Percentiles rank a stretch among this genome's conserved stretches.
These are phyloP conservation scores for Drosophila limbata DNA, from an alignment of 2,888 invertebrate genomes.

Conservation along the genomic window DNA sequence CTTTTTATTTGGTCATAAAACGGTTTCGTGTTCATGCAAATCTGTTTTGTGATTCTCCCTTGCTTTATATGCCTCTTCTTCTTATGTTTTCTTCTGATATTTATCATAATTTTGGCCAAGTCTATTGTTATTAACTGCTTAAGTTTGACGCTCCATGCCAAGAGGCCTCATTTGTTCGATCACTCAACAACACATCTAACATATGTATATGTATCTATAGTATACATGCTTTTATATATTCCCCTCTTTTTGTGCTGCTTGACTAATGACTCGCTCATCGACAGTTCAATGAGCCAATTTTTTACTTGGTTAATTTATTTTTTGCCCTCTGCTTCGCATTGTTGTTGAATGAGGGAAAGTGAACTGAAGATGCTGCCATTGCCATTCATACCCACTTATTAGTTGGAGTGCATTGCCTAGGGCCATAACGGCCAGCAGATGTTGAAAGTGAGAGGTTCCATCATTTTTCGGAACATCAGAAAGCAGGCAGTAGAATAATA, in stretches of 20 bases:
- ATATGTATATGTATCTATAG: background rate
- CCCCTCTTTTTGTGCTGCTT: conserved; percentile 42
- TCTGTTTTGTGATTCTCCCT: conserved; percentile 30
- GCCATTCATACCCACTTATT: conserved; percentile 52
- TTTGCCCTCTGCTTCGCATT: conserved; percentile 38
- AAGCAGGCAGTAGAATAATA: conserved; percentile 7
- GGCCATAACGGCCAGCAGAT: conserved; percentile 31
- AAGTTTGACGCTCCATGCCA: conserved; percentile 37
- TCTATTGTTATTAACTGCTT: conserved; percentile 65
- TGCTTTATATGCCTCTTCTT: conserved; percentile 29
- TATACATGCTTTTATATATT: conserved; percentile 13
- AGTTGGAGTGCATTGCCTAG: conserved; percentile 38
- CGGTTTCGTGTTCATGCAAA: conserved; percentile 59
- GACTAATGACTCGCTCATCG: conserved; percentile 73
- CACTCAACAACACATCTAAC: conserved; percentile 22
- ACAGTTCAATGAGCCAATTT: conserved; percentile 78
- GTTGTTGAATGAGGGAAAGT: conserved; percentile 52
- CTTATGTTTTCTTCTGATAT: conserved; percentile 37
- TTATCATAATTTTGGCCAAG: conserved; percentile 61
- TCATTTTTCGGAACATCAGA: background rate
- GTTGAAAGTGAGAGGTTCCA: conserved; percentile 53
- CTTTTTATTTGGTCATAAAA: conserved; percentile 19
- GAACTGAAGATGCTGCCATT: conserved; percentile 50
- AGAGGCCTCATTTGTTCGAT: conserved; percentile 51
- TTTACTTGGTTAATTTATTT: conserved; percentile 27